These are phyloP conservation scores for Colletes gigas DNA, from an alignment of 1,140 invertebrate genomes.

Conservation along the genomic window DNA sequence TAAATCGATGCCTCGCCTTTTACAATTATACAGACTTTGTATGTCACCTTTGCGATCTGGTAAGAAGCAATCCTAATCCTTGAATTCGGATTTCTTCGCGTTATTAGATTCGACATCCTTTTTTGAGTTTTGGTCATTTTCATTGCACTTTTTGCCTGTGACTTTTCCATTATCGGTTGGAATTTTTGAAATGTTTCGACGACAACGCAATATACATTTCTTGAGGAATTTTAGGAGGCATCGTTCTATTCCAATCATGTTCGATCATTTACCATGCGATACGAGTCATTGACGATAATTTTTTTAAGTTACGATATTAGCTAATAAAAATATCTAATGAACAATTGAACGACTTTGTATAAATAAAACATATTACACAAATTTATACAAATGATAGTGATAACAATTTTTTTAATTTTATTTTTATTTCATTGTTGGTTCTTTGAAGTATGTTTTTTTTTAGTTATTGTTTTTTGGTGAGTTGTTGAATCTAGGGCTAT, in stretches of 20 bases:
- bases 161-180: background rate
- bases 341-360: slow-evolving; percentile 18
- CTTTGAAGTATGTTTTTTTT: background rate
- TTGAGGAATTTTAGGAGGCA: background rate
- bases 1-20: slow-evolving; percentile 66
- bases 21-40: slow-evolving; percentile 71
- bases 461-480: too few species aligned
- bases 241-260: slow-evolving; percentile 16
- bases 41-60: slow-evolving; percentile 40
- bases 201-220: background rate
- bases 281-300: slow-evolving; percentile 19
- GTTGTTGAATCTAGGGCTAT: too few species aligned
- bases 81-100: background rate
- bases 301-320: background rate
- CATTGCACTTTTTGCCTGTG: background rate
- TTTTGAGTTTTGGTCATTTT: background rate
- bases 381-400: background rate
- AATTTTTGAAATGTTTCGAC: slow-evolving; percentile 29
- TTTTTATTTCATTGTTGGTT: background rate
- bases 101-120: background rate
- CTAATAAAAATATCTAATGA: slow-evolving; percentile 3
- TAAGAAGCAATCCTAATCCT: background rate
- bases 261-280: background rate
- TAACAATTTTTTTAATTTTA: slow-evolving; percentile 2
- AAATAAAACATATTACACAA: background rate